Conservation (phyloP, 2,113 vertebrate species). For the Machaerirhynchus nigripectus region DNA sequence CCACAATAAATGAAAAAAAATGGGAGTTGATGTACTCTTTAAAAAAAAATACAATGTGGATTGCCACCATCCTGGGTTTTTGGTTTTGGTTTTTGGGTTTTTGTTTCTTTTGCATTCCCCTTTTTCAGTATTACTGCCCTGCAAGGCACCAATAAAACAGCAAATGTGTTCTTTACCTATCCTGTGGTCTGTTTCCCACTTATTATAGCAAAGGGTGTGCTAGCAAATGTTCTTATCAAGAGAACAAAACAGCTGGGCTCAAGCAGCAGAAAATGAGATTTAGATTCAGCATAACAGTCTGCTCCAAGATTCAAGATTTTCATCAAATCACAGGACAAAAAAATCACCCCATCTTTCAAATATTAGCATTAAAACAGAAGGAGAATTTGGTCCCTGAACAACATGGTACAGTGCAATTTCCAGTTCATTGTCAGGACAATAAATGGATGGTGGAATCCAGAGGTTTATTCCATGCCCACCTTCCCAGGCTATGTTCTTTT, state of each 20-base stretch:
- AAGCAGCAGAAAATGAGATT: background rate
- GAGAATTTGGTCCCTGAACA: background rate
- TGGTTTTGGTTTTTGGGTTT: slow-evolving; percentile 12
- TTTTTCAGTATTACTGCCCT: slow-evolving; percentile 99
- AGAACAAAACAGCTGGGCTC: background rate
- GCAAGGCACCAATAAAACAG: slow-evolving; percentile 99
- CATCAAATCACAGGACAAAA: background rate
- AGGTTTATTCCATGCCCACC: background rate
- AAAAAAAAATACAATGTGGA: slow-evolving; percentile 86
- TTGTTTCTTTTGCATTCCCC: slow-evolving; percentile 86
- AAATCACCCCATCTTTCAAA: background rate
- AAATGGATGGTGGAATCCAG: background rate
- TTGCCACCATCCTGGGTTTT: slow-evolving; percentile 87
- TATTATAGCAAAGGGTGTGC: background rate
- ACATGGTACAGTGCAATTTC: rapidly evolving
- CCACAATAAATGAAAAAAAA: slow-evolving; percentile 89
- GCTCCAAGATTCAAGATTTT: background rate
- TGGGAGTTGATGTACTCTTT: slow-evolving; percentile 90
- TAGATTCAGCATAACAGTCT: background rate
- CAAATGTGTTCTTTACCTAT: slow-evolving; percentile 95
- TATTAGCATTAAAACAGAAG: background rate
- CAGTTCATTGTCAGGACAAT: background rate
- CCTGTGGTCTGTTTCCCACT: slow-evolving; percentile 79
- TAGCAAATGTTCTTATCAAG: background rate
- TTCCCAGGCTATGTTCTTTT: background rate